Evolutionary conservation across 2,888 invertebrate species (phyloP).

Genomic region (Hymenopus coronatus): DNA sequence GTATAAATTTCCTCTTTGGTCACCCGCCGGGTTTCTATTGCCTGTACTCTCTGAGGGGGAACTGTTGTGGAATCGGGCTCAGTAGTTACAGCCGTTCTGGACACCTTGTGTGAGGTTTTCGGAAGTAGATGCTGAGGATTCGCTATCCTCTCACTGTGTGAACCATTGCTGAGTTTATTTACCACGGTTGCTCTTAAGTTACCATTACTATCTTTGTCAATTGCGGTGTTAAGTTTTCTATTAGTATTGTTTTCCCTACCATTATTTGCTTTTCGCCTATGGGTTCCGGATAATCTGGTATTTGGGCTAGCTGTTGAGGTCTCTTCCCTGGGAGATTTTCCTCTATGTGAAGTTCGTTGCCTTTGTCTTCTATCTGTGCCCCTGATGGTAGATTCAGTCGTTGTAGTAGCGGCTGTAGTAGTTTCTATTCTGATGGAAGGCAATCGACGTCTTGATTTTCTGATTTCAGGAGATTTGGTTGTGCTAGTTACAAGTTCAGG

Average conservation of each 20-base stretch:
- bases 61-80: not conserved
- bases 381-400: not conserved
- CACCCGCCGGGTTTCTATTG: slow-evolving; percentile 39
- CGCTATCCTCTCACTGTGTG: not conserved
- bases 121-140: not conserved
- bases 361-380: not conserved
- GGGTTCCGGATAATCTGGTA: not conserved
- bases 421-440: too few species aligned
- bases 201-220: not conserved
- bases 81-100: not conserved
- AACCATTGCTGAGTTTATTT: not conserved
- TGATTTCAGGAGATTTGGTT: not conserved
- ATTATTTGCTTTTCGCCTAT: not conserved
- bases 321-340: not conserved
- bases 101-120: not conserved
- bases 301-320: not conserved
- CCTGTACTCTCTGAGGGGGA: not conserved
- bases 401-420: not conserved
- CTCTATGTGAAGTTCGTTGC: not conserved
- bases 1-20: slow-evolving; percentile 40
- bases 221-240: not conserved
- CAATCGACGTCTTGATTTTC: not conserved
- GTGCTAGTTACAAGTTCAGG: not conserved
- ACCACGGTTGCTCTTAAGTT: not conserved
- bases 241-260: not conserved